phyloP scores from a whole-genome alignment of 2,797 vertebrate genomes.

The Delichon dasypus region DNA sequence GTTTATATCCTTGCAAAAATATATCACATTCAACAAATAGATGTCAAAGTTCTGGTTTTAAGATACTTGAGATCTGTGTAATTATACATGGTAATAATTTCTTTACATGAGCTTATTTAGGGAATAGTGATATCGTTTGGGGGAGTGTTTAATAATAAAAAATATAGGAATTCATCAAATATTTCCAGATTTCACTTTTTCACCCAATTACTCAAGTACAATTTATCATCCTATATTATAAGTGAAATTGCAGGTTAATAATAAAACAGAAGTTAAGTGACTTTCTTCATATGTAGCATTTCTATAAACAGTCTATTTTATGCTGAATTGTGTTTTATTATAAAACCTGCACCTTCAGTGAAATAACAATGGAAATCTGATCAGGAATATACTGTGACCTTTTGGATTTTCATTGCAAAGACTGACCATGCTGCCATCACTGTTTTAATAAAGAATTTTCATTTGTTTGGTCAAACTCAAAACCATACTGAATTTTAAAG shows the following conservation, averaged over 20 bases:
- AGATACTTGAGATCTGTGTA: background rate
- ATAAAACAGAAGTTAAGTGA: background rate
- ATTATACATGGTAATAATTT: background rate
- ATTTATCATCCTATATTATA: background rate
- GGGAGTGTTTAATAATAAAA: background rate
- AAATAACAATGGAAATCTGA: background rate
- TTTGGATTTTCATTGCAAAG: background rate
- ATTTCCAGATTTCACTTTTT: background rate
- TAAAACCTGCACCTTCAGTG: background rate
- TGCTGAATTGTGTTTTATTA: constrained; percentile 14
- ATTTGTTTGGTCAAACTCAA: background rate
- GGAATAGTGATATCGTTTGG: background rate
- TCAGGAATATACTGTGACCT: background rate
- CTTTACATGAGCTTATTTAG: background rate
- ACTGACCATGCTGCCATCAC: background rate
- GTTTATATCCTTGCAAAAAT: background rate
- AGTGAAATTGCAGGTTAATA: background rate
- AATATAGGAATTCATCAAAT: background rate
- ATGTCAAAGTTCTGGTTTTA: background rate
- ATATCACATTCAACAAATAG: background rate
- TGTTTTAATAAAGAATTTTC: background rate
- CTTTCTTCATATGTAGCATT: background rate
- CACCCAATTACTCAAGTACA: background rate
- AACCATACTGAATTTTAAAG: background rate
- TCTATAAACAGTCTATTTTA: background rate